Base-by-base conservation (phyloP, 2,113 vertebrate species). In the Noturus placidus region DNA sequence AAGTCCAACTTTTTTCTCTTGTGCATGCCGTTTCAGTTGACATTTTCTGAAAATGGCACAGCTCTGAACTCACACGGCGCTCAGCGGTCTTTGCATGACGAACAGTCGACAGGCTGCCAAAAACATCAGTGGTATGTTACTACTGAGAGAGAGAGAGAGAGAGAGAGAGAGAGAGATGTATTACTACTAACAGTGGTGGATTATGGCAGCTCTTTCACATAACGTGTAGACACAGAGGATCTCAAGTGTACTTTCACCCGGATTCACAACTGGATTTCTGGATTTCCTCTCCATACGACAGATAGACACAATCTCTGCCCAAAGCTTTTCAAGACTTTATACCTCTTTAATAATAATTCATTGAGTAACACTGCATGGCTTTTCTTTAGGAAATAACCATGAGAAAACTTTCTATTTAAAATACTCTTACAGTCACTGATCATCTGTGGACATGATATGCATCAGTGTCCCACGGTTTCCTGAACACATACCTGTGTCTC, bases 91-190 rank as follows among this genome's bases (percentile, higher is more conserved):
- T 72, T 81, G 42, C 56, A 56, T 90, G 89, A 90, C 63, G 86
- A 76, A 90, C 30, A 35, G 87, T 42, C 79, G 13, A 57, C 35
- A 80, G 30, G 38, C 89, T 86, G 90, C 88, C 91, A 89, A 88
- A 88, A 88, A 82, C 56, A 91, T 89, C 83, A 86, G 25, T 50
- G 33, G 86, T 87, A 86, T 72, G 74, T 63, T n/a, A 74, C 81
- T 79, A 72, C 61, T 52, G 61, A 82, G 59, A 86, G 78, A 13
- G 3, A 67, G 69, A 4, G 35, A 35, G 67, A 35, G 50, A 69
- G 15, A 54, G 27, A 59, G 54, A 33, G 78, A 61, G 78, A 74
- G 57, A 70, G 46, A 65, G 52, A 17, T 88, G 35, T 65, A 76
- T 83, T 82, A 69, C 70, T 17, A 17, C 65, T 88, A 72, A 86